These are phyloP conservation scores for Archips crataeganus DNA, from an alignment of 2,888 invertebrate species.

Conservation along the genomic window DNA sequence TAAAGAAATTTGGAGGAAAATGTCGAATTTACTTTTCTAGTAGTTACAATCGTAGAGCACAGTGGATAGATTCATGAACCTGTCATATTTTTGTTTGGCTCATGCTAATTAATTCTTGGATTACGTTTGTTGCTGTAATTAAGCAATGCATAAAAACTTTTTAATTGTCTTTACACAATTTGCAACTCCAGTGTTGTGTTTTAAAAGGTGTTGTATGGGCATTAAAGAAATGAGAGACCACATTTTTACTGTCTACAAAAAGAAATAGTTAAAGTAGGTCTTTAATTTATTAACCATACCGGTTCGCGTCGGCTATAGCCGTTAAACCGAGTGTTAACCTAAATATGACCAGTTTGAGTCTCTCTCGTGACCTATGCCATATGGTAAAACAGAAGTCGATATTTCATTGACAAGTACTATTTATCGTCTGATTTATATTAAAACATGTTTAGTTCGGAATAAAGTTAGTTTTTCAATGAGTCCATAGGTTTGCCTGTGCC, in stretches of 20 bases:
- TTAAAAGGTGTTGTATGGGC: background rate
- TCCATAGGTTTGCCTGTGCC: background rate
- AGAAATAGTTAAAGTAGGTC: background rate
- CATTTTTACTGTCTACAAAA: too few species aligned
- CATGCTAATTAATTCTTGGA: background rate
- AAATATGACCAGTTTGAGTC: constrained; percentile 49
- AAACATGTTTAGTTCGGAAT: background rate
- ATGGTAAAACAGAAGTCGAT: constrained; percentile 20
- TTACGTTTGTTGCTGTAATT: background rate
- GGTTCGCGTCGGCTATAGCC: constrained; percentile 36
- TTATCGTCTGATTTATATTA: background rate
- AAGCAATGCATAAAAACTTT: background rate
- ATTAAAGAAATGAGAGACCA: background rate
- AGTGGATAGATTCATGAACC: background rate
- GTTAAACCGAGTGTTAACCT: constrained; percentile 55
- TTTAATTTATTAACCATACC: constrained; percentile 5
- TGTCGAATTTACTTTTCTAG: too few species aligned
- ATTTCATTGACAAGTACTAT: constrained; percentile 12
- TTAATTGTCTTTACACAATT: background rate
- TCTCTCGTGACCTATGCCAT: constrained; percentile 39
- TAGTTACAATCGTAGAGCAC: too few species aligned
- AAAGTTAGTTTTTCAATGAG: background rate
- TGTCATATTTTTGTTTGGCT: background rate
- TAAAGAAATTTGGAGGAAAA: too few species aligned
- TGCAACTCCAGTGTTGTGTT: background rate